phyloP scores from a whole-genome alignment of 1,140 invertebrate genomes.

The Dendrolimus kikuchii region DNA sequence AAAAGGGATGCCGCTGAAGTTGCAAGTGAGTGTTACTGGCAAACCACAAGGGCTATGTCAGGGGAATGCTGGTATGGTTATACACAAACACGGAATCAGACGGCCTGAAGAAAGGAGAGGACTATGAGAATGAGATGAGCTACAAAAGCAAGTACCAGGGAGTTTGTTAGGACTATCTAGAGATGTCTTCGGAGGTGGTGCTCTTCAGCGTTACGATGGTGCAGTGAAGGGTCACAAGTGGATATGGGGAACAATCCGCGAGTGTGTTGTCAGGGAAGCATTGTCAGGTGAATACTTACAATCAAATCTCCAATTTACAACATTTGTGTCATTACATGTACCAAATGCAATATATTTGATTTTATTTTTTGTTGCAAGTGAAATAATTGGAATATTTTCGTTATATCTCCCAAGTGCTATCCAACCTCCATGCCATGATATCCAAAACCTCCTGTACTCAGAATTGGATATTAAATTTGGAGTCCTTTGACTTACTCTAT shows the following conservation, averaged over 20 bases:
- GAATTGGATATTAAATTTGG: slow-evolving; percentile 74
- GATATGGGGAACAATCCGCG: not conserved
- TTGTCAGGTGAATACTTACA: slow-evolving; percentile 23
- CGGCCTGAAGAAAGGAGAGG: too few species aligned
- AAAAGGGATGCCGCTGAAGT: too few species aligned
- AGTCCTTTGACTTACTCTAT: slow-evolving; percentile 38
- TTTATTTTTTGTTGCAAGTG: slow-evolving; percentile 9
- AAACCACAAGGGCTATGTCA: too few species aligned
- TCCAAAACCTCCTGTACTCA: slow-evolving; percentile 82
- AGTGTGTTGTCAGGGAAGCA: not conserved
- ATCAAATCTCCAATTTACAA: slow-evolving; percentile 33
- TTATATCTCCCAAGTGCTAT: slow-evolving; percentile 14
- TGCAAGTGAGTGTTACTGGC: too few species aligned
- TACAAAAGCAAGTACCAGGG: too few species aligned
- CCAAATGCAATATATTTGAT: slow-evolving; percentile 28
- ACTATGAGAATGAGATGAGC: too few species aligned
- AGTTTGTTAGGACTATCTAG: too few species aligned
- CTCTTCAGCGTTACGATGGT: too few species aligned
- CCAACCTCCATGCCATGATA: slow-evolving; percentile 77
- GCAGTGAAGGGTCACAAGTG: too few species aligned
- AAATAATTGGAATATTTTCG: slow-evolving; percentile 14
- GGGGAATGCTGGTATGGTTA: too few species aligned
- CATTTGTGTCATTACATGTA: slow-evolving; percentile 3
- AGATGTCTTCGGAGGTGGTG: too few species aligned
- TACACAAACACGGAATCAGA: too few species aligned